Percentiles rank a stretch among this genome's conserved stretches.
Conservation (phyloP, 2,888 invertebrate species). For the Leptopilina drosophilae region DNA sequence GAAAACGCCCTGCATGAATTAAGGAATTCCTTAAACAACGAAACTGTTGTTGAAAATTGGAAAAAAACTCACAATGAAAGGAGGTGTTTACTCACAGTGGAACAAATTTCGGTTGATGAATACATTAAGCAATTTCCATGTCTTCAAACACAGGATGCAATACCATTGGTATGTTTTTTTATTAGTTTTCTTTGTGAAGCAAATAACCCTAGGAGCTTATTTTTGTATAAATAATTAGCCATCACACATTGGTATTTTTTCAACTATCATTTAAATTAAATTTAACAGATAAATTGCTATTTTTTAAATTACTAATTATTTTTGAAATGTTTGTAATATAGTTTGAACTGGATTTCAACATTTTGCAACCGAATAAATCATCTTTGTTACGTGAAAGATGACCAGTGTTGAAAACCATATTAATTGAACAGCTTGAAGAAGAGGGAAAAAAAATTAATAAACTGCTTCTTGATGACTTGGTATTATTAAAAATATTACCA, state of each 20-base stretch:
- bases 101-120: neutral
- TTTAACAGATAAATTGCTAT: neutral
- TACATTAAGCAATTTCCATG: neutral
- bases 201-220: no score
- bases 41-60: neutral
- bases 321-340: neutral
- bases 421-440: constrained; percentile 14
- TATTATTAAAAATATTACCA: neutral
- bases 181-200: neutral
- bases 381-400: constrained; percentile 6
- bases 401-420: neutral
- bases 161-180: constrained; percentile 3
- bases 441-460: neutral
- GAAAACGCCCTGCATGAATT: neutral
- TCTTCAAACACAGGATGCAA: constrained; percentile 12
- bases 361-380: neutral
- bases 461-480: neutral
- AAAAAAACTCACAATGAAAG: neutral
- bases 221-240: neutral
- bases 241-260: no score
- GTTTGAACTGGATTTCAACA: neutral
- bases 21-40: neutral
- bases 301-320: neutral
- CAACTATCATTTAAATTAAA: no score
- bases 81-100: neutral